Conservation (phyloP, 2,797 vertebrate species). For the Squalus acanthias region DNA sequence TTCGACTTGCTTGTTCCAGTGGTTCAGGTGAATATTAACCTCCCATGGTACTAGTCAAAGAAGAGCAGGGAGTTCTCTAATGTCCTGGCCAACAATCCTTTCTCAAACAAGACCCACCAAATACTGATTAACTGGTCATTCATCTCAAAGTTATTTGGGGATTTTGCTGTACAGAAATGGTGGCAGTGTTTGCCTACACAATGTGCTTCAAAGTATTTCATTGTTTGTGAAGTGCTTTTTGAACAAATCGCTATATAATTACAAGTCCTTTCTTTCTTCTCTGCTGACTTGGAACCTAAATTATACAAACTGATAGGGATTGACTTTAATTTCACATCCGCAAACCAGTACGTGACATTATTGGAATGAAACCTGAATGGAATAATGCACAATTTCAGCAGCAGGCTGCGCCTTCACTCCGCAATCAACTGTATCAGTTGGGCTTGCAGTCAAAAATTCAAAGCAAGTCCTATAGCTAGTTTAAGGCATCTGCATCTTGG, state of each 20-base stretch:
- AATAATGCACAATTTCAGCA: neutral
- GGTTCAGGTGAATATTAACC: neutral
- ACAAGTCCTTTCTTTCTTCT: neutral
- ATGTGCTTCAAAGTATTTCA: neutral
- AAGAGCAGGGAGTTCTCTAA: neutral
- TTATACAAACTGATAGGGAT: neutral
- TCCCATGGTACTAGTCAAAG: neutral
- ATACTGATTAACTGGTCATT: neutral
- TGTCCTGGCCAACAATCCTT: neutral
- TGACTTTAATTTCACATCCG: slow-evolving; percentile 15
- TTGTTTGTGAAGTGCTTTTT: neutral
- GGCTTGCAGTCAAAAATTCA: neutral
- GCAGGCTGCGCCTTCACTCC: neutral
- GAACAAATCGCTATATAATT: neutral
- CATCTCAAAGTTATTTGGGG: neutral
- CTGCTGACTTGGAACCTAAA: neutral
- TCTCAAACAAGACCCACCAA: neutral
- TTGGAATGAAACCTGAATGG: neutral
- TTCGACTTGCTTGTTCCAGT: neutral
- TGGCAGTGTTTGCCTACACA: neutral
- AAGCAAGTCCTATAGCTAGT: neutral
- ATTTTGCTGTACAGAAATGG: neutral
- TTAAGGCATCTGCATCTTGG: neutral
- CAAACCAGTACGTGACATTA: neutral
- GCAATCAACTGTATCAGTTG: neutral